Conservation (phyloP, 1,140 invertebrate genomes). For the Trichogramma pretiosum region DNA sequence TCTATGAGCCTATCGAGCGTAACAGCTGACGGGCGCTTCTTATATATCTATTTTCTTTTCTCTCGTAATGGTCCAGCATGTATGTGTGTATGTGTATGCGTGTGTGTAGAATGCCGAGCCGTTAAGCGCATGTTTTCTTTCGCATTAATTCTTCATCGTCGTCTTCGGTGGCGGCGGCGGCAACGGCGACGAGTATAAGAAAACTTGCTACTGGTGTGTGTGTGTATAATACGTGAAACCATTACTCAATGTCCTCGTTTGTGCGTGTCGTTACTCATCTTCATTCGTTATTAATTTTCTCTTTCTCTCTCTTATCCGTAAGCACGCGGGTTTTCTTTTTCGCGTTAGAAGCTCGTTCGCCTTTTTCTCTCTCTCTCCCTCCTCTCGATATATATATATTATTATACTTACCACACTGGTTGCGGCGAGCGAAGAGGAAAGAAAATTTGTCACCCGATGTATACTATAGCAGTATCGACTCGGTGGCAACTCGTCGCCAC, state of each 20-base stretch:
- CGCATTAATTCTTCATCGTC: constrained; percentile 10
- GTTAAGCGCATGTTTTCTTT: constrained; percentile 10
- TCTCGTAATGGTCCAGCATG: no score
- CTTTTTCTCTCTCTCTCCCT: no score
- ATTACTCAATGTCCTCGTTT: background rate
- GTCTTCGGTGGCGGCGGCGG: background rate
- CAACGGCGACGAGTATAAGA: background rate
- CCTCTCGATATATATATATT: no score
- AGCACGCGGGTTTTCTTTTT: background rate
- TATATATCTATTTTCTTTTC: constrained; percentile 19
- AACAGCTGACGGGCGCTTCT: constrained; percentile 23
- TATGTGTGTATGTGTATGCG: no score
- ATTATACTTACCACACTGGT: no score
- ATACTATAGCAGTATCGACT: no score
- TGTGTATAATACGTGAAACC: no score
- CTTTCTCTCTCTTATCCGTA: no score
- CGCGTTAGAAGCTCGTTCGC: background rate
- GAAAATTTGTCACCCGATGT: no score
- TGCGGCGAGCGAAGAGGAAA: no score
- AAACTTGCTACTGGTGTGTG: no score
- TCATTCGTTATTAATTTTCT: background rate
- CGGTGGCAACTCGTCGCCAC: no score
- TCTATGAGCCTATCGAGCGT: constrained; percentile 27
- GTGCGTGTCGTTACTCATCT: constrained; percentile 2
- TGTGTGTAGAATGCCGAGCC: constrained; percentile 17